phyloP scores from a whole-genome alignment of 2,113 vertebrate species.

The Oryzias melastigma region DNA sequence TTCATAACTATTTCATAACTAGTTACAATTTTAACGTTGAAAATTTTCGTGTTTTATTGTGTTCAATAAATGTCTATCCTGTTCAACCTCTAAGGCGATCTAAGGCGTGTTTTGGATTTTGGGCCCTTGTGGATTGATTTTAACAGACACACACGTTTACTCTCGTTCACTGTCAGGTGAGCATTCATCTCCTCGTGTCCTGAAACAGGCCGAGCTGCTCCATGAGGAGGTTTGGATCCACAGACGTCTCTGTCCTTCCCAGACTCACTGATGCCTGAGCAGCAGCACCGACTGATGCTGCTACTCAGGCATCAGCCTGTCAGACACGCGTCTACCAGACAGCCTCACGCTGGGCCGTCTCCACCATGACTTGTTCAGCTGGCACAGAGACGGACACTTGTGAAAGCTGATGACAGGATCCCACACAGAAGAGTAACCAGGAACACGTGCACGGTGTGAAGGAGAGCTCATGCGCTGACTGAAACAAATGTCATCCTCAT shows the following conservation, averaged over 20 bases:
- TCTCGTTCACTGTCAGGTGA: conserved; percentile 33
- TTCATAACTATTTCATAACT: no score
- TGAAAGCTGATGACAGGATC: conserved; percentile 15
- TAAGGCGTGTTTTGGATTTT: no score
- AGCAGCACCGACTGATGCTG: conserved; percentile 6
- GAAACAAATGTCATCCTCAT: neutral
- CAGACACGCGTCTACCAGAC: conserved; percentile 44
- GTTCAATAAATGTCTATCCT: no score
- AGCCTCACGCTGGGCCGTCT: conserved; percentile 7
- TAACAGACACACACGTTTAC: conserved; percentile 24
- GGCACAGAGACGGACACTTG: neutral
- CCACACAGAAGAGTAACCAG: neutral
- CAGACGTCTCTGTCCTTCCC: conserved; percentile 67
- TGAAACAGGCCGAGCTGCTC: conserved; percentile 44
- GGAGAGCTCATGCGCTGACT: neutral
- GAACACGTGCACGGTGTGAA: neutral
- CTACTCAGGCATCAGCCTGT: conserved; percentile 34
- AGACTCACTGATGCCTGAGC: conserved; percentile 55
- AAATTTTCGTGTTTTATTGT: no score
- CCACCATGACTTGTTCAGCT: neutral
- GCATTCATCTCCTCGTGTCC: conserved; percentile 39
- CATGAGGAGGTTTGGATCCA: conserved; percentile 30
- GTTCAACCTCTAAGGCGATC: no score
- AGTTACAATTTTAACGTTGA: no score
- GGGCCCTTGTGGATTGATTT: no score